phyloP scores from a whole-genome alignment of 2,113 vertebrate genomes.

The Sinocyclocheilus grahami region DNA sequence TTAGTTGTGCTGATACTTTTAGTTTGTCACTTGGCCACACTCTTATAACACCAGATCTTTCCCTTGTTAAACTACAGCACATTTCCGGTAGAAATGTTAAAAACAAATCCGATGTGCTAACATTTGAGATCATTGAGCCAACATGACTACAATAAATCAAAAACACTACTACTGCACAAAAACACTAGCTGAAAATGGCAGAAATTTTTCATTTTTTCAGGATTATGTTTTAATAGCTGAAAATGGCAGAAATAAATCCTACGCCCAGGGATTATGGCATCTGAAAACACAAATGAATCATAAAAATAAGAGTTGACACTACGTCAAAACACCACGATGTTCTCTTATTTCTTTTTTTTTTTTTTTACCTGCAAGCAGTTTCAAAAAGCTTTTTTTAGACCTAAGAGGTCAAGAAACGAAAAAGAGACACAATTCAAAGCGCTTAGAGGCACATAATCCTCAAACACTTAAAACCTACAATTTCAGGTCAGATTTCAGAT shows the following conservation, averaged over 20 bases:
- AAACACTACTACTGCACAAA: not conserved
- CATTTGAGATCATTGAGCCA: not conserved
- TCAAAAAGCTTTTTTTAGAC: conserved; percentile 21
- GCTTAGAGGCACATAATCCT: not conserved
- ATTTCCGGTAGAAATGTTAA: not conserved
- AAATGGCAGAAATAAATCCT: not conserved
- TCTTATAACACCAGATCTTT: no score
- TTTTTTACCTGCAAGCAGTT: not conserved
- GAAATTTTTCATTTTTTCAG: no score
- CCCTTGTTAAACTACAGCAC: no score
- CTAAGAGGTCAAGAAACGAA: not conserved
- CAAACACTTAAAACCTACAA: conserved; percentile 27
- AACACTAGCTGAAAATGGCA: no score
- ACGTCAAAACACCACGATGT: not conserved
- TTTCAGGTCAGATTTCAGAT: not conserved
- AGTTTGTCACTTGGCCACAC: no score
- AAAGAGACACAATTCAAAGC: not conserved
- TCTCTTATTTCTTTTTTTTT: not conserved
- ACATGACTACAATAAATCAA: not conserved
- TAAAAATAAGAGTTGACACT: not conserved
- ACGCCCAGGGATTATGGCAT: not conserved
- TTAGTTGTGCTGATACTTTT: no score
- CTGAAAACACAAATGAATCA: not conserved
- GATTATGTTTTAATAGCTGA: no score
- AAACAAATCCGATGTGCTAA: not conserved